A percentile compares a stretch with the other conserved stretches of the same genome.
Conservation (phyloP, 2,888 invertebrate genomes). For the Hypselothyrea guttata region DNA sequence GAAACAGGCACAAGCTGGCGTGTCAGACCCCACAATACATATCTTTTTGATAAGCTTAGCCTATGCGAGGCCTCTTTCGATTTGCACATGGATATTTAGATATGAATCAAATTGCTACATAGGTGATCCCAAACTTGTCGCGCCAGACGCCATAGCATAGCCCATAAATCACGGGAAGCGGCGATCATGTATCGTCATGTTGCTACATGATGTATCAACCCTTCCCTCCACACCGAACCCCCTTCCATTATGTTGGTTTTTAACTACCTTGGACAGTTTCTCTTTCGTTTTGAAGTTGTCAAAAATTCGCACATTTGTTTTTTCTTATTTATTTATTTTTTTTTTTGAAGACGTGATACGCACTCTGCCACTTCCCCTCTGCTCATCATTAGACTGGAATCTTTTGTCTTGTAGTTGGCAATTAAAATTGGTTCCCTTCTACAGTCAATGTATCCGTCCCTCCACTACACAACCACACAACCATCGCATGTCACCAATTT, state of each 20-base stretch:
- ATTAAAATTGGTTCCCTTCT: slow-evolving; percentile 67
- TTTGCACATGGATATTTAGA: neutral
- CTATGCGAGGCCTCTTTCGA: neutral
- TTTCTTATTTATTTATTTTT: too few species aligned
- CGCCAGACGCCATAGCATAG: slow-evolving; percentile 6
- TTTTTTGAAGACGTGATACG: slow-evolving; percentile 19
- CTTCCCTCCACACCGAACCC: neutral
- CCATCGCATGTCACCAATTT: neutral
- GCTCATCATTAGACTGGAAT: slow-evolving; percentile 4
- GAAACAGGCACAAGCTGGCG: too few species aligned
- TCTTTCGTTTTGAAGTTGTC: slow-evolving; percentile 61
- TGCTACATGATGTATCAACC: slow-evolving; percentile 44
- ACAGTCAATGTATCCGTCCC: neutral
- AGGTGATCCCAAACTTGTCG: slow-evolving; percentile 38
- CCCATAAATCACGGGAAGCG: slow-evolving; percentile 54
- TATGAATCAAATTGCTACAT: slow-evolving; percentile 14
- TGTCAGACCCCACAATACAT: too few species aligned
- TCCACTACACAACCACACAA: slow-evolving; percentile 2
- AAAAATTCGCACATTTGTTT: slow-evolving; percentile 73
- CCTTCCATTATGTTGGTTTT: fast-evolving
- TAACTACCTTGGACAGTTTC: slow-evolving; percentile 6
- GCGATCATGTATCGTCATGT: slow-evolving; percentile 59
- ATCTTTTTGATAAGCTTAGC: too few species aligned
- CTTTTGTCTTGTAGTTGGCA: slow-evolving; percentile 44
- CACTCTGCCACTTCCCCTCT: slow-evolving; percentile 2